These are phyloP conservation scores for Haliaeetus vocifer DNA, from an alignment of 2,797 vertebrate species.

Conservation along the genomic window DNA sequence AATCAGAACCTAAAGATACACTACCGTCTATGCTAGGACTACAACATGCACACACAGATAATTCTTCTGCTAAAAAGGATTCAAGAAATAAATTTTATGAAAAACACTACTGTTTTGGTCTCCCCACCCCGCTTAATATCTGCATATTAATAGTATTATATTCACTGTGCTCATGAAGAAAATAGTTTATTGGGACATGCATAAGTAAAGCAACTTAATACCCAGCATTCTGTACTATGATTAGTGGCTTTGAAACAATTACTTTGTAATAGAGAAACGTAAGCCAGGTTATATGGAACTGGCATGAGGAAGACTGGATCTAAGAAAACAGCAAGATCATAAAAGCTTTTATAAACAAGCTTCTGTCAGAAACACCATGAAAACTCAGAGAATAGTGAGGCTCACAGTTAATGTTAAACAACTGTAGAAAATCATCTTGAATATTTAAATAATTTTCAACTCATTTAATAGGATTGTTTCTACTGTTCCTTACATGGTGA, in stretches of 20 bases:
- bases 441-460: not conserved
- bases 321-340: not conserved
- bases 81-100: not conserved
- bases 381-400: not conserved
- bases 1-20: not conserved
- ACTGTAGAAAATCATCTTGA: not conserved
- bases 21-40: not conserved
- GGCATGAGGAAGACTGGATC: not conserved
- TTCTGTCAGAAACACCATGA: not conserved
- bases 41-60: not conserved
- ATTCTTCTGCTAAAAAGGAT: not conserved
- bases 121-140: not conserved
- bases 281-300: not conserved
- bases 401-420: not conserved
- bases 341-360: not conserved
- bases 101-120: not conserved
- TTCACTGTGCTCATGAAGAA: not conserved
- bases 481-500: not conserved
- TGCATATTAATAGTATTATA: not conserved
- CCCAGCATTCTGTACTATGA: not conserved
- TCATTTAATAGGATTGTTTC: not conserved
- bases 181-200: not conserved
- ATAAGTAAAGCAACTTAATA: not conserved
- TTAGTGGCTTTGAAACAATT: not conserved
- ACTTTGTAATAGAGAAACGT: not conserved